A percentile compares a stretch with the other conserved stretches of the same genome.
Evolutionary conservation across 2,113 vertebrate species (phyloP).

Genomic region (Budorcas taxicolor): DNA sequence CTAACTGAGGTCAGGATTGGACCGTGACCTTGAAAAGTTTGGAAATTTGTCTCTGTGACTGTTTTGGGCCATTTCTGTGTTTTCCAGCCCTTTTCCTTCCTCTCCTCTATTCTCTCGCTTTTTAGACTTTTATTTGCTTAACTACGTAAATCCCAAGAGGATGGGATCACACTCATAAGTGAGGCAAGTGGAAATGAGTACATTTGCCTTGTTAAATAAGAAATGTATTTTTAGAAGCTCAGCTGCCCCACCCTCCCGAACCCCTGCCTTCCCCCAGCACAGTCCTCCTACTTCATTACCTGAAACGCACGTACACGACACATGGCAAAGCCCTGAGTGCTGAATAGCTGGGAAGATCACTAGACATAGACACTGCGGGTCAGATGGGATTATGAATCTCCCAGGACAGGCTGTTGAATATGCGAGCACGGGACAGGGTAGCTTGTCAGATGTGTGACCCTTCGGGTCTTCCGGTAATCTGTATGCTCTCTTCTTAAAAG

Average conservation of each 20-base stretch:
- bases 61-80: not conserved
- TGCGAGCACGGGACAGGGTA: not conserved
- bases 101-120: not conserved
- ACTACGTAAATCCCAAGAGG: not conserved
- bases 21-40: not conserved
- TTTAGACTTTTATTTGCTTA: not conserved
- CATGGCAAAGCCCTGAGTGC: not conserved
- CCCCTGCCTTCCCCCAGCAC: not conserved
- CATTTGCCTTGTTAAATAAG: not conserved
- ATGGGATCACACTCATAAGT: not conserved
- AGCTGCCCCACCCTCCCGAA: not conserved
- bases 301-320: accelerated
- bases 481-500: not conserved
- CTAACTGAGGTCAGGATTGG: not conserved
- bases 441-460: not conserved
- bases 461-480: not conserved
- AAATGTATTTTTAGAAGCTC: not conserved
- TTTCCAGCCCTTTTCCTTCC: not conserved
- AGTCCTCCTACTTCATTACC: not conserved
- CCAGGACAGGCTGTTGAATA: not conserved
- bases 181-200: not conserved
- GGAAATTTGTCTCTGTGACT: not conserved
- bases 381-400: no score
- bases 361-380: no score
- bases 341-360: not conserved